Evolutionary conservation across 2,113 vertebrate species (phyloP).

Genomic region (Ophthalmotilapia sp.): DNA sequence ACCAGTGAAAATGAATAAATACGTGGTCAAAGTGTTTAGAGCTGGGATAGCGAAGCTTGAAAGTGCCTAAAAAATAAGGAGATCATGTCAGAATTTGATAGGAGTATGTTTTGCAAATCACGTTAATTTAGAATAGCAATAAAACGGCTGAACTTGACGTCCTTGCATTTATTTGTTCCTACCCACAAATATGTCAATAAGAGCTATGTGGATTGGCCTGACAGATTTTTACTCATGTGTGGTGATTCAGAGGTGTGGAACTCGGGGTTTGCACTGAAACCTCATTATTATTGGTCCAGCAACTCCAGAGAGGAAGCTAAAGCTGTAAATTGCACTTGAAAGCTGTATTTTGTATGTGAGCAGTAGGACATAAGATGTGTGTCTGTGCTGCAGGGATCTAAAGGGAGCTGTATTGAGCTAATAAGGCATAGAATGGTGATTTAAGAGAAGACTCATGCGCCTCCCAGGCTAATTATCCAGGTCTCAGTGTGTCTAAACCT

Average conservation of each 20-base stretch:
- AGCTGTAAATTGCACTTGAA: not conserved
- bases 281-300: not conserved
- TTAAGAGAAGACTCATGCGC: slow-evolving; percentile 16
- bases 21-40: not conserved
- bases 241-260: not conserved
- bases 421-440: slow-evolving; percentile 40
- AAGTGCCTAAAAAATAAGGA: not conserved
- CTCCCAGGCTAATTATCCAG: slow-evolving; percentile 48
- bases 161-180: not conserved
- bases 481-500: slow-evolving; percentile 26
- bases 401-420: slow-evolving; percentile 24
- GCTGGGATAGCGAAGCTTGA: not conserved
- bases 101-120: not conserved
- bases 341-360: not conserved
- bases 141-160: not conserved
- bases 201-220: not conserved
- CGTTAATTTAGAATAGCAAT: not conserved
- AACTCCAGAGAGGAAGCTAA: not conserved
- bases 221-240: not conserved
- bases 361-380: not conserved
- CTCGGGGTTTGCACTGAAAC: not conserved
- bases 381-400: slow-evolving; percentile 5
- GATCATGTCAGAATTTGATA: not conserved
- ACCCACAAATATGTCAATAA: not conserved
- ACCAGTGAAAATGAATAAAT: not conserved